phyloP scores from a whole-genome alignment of 2,113 vertebrate genomes.

The Mesembrinibis cayennensis region DNA sequence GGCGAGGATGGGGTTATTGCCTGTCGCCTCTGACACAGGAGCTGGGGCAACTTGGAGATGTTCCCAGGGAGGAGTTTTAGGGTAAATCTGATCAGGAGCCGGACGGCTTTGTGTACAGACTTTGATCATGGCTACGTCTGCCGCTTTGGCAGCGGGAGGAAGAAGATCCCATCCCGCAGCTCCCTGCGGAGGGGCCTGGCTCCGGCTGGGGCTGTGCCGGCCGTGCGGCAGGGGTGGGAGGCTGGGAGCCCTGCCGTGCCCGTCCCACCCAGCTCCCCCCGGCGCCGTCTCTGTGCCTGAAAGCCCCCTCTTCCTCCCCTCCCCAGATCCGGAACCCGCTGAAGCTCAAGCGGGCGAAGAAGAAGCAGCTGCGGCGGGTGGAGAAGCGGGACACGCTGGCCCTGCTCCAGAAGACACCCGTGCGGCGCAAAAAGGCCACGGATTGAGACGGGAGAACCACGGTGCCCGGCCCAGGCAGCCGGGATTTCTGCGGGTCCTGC shows the following conservation, averaged over 20 bases:
- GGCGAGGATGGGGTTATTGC: not conserved
- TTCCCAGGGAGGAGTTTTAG: not conserved
- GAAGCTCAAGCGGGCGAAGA: constrained; percentile 92
- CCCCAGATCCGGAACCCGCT: constrained; percentile 87
- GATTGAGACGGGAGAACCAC: not conserved
- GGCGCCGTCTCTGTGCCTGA: accelerated
- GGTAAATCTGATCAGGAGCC: not conserved
- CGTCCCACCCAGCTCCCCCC: not conserved
- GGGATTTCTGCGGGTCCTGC: accelerated
- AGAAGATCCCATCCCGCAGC: not conserved
- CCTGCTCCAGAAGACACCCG: constrained; percentile 71
- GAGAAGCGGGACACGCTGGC: constrained; percentile 90
- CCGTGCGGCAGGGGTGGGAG: not conserved
- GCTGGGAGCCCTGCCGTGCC: too few relatives aligned
- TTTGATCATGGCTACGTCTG: accelerated
- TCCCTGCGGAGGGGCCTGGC: not conserved
- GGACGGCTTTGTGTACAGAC: accelerated
- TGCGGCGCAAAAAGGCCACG: not conserved
- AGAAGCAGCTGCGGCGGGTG: constrained; percentile 87
- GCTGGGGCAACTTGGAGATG: not conserved
- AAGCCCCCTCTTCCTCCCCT: accelerated
- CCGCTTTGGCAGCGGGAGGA: not conserved
- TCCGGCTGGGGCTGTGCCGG: not conserved
- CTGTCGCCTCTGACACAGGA: too few relatives aligned
- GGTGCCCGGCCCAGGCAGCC: accelerated